Evolutionary conservation across 2,797 vertebrate genomes (phyloP).

Genomic region (Simalia tracyae): DNA sequence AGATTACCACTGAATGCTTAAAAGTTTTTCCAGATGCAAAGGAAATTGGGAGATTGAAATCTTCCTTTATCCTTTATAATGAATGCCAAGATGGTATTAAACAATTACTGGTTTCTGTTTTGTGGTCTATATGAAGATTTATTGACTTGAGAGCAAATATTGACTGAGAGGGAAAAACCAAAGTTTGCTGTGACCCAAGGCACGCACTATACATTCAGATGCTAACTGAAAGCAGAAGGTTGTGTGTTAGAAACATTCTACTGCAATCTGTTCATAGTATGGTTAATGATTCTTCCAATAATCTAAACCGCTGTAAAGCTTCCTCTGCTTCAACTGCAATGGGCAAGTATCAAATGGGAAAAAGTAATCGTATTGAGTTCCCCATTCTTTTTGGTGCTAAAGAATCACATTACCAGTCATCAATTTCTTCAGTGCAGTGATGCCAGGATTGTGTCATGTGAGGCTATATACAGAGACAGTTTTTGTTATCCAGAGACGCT

Average conservation of each 20-base stretch:
- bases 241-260: slow-evolving; percentile 25
- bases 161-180: slow-evolving; percentile 30
- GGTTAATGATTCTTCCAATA: slow-evolving; percentile 27
- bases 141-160: slow-evolving; percentile 56
- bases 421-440: slow-evolving; percentile 42
- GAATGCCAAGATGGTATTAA: slow-evolving; percentile 67
- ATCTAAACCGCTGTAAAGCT: slow-evolving; percentile 24
- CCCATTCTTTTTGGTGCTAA: slow-evolving; percentile 39
- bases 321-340: slow-evolving; percentile 11
- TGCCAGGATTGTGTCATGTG: not conserved
- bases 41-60: slow-evolving; percentile 67
- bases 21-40: slow-evolving; percentile 73
- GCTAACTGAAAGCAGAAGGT: slow-evolving; percentile 50
- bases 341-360: slow-evolving; percentile 10
- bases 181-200: slow-evolving; percentile 44
- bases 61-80: slow-evolving; percentile 68
- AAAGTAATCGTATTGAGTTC: slow-evolving; percentile 23
- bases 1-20: slow-evolving; percentile 47
- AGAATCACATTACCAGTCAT: slow-evolving; percentile 43
- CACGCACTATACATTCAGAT: slow-evolving; percentile 40
- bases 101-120: slow-evolving; percentile 62
- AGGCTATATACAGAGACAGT: not conserved
- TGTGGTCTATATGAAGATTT: slow-evolving; percentile 67
- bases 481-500: not conserved
- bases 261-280: slow-evolving; percentile 29